A percentile compares a stretch with the other conserved stretches of the same genome.
phyloP scores from a whole-genome alignment of 2,113 vertebrate genomes.

The Gallinago paraguaiae region DNA sequence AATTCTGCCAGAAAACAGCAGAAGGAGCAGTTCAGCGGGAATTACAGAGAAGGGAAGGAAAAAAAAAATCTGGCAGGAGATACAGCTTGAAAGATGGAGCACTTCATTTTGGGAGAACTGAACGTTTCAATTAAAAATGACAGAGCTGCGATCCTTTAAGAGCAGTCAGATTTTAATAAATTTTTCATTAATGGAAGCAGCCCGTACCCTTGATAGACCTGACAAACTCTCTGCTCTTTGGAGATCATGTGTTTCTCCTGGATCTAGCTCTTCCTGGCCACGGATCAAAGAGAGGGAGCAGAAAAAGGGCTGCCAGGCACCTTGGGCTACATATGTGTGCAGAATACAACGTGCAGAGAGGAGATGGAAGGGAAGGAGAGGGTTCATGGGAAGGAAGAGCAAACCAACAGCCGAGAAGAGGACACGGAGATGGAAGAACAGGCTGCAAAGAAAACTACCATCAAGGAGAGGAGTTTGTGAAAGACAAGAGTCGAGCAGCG shows the following conservation, averaged over 20 bases:
- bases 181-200: slow-evolving; percentile 67
- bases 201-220: slow-evolving; percentile 49
- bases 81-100: slow-evolving; percentile 58
- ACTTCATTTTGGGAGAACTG: slow-evolving; percentile 65
- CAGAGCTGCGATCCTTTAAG: slow-evolving; percentile 66
- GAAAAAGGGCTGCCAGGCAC: slow-evolving; percentile 17
- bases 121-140: slow-evolving; percentile 74
- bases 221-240: slow-evolving; percentile 55
- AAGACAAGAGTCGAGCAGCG: slow-evolving; percentile 2
- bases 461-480: slow-evolving; percentile 53
- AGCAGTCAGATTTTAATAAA: slow-evolving; percentile 70
- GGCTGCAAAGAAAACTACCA: neutral
- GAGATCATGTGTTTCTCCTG: slow-evolving; percentile 2
- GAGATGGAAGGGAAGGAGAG: neutral
- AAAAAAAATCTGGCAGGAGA: slow-evolving; percentile 43
- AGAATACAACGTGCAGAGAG: neutral
- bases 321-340: slow-evolving; percentile 2
- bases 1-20: slow-evolving; percentile 61
- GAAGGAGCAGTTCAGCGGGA: slow-evolving; percentile 67
- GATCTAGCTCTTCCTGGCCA: slow-evolving; percentile 27
- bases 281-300: neutral
- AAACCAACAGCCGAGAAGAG: neutral
- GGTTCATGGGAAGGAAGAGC: neutral
- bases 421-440: neutral
- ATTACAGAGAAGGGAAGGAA: slow-evolving; percentile 32